Conservation (phyloP, 2,888 invertebrate genomes). For the Drosophila flavopinicola region DNA sequence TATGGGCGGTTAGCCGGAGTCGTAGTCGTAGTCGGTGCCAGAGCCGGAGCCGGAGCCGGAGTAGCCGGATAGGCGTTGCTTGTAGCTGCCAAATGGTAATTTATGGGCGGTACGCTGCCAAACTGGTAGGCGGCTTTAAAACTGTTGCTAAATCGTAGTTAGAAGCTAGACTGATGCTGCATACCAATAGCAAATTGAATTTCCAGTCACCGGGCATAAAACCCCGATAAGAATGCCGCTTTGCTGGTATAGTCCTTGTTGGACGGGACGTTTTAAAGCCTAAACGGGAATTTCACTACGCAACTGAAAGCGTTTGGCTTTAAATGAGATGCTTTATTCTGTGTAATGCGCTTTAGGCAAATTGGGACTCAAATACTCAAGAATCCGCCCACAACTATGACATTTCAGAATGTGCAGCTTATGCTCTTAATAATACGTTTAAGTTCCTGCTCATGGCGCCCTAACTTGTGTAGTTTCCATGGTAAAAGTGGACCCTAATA, state of each 20-base stretch:
- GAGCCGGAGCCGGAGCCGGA: constrained; percentile 13
- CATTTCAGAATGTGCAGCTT: too few relatives aligned
- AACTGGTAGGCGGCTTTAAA: constrained; percentile 73
- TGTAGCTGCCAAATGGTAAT: constrained; percentile 74
- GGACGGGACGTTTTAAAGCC: constrained; percentile 10
- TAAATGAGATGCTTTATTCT: background rate
- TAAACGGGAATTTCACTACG: constrained; percentile 8
- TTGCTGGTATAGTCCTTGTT: too few relatives aligned
- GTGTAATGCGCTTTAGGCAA: background rate
- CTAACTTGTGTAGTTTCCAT: too few relatives aligned
- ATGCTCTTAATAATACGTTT: too few relatives aligned
- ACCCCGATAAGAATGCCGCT: constrained; percentile 7
- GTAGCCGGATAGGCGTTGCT: constrained; percentile 54
- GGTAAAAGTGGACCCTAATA: too few relatives aligned
- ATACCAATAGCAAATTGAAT: constrained; percentile 33
- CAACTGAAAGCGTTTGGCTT: background rate
- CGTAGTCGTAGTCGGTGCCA: constrained; percentile 24
- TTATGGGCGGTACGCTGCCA: constrained; percentile 69
- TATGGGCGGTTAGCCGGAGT: constrained; percentile 30
- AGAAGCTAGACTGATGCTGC: constrained; percentile 14
- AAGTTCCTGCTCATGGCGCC: too few relatives aligned
- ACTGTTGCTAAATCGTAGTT: constrained; percentile 60
- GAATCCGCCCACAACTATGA: too few relatives aligned
- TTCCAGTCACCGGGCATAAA: constrained; percentile 6
- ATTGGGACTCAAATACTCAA: too few relatives aligned